Evolutionary conservation across 2,888 invertebrate species (phyloP).

Genomic region (Caenorhabditis sp.): DNA sequence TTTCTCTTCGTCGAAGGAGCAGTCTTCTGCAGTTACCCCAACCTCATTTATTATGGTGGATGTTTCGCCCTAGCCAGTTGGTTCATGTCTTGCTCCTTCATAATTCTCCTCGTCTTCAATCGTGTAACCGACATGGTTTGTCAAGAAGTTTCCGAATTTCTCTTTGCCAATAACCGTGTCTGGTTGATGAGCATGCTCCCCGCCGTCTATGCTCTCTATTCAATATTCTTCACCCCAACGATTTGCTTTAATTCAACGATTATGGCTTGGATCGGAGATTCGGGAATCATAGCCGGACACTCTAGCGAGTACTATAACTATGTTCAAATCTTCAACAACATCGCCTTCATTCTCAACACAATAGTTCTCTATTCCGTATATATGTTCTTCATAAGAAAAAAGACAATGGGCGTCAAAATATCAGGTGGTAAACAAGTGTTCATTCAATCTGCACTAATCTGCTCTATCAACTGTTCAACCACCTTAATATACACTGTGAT

Average conservation of each 20-base stretch:
- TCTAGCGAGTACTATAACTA: conserved; percentile 23
- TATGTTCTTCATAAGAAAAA: conserved; percentile 21
- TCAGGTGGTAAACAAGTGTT: conserved; percentile 12
- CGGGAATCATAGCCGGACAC: conserved; percentile 13
- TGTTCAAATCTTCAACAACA: conserved; percentile 28
- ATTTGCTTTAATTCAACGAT: conserved; percentile 42
- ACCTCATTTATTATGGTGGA: conserved; percentile 41
- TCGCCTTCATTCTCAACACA: conserved; percentile 14
- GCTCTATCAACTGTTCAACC: conserved; percentile 24
- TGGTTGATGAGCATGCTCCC: conserved; percentile 16
- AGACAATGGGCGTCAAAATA: conserved; percentile 16
- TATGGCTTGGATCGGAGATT: conserved; percentile 41
- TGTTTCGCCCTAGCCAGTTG: conserved; percentile 19
- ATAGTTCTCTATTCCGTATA: conserved; percentile 22
- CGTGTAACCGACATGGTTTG: conserved; percentile 22
- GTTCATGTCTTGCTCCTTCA: conserved; percentile 19
- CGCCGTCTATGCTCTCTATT: conserved; percentile 14
- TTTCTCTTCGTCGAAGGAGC: conserved; percentile 43
- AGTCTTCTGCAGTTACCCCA: conserved; percentile 42
- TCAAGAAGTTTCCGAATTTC: conserved; percentile 15
- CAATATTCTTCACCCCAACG: conserved; percentile 36
- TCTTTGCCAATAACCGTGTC: conserved; percentile 24
- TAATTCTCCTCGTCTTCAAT: conserved; percentile 26
- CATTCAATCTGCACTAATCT: conserved; percentile 9
- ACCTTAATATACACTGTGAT: conserved; percentile 26